Conservation (phyloP, 2,113 vertebrate species). For the Nanorana parkeri region DNA sequence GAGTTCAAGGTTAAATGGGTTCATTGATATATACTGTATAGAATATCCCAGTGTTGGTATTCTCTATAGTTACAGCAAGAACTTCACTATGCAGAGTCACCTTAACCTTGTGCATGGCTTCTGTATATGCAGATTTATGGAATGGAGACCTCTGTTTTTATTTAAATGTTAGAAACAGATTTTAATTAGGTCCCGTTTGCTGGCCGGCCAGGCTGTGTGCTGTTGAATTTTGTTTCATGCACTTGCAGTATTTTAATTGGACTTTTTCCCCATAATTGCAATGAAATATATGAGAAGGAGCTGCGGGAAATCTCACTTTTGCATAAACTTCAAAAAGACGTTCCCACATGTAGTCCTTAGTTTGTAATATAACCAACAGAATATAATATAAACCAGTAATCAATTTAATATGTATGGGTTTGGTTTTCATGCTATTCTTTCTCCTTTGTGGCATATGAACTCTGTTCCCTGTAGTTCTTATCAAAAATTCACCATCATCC, state of each 20-base stretch:
- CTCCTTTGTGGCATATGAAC: constrained; percentile 46
- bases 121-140: no score
- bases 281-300: constrained; percentile 13
- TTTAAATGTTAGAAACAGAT: no score
- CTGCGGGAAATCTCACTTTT: constrained; percentile 19
- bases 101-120: no score
- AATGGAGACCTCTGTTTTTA: no score
- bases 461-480: constrained; percentile 42
- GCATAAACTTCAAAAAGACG: constrained; percentile 5
- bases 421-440: constrained; percentile 26
- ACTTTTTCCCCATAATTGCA: constrained; percentile 17
- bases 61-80: no score
- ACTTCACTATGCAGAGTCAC: no score
- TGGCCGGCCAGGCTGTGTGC: no score
- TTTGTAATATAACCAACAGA: constrained; percentile 27
- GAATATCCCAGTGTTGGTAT: no score
- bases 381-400: constrained; percentile 43
- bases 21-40: no score
- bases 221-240: no score
- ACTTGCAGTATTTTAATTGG: constrained; percentile 10
- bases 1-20: no score
- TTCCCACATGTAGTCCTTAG: constrained; percentile 31
- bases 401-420: constrained; percentile 48
- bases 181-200: no score
- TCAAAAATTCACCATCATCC: constrained; percentile 53